Evolutionary conservation across 2,888 invertebrate genomes (phyloP), one percentile per base, ranked within the genome.

Genomic region (Caradrina kadenii): DNA sequence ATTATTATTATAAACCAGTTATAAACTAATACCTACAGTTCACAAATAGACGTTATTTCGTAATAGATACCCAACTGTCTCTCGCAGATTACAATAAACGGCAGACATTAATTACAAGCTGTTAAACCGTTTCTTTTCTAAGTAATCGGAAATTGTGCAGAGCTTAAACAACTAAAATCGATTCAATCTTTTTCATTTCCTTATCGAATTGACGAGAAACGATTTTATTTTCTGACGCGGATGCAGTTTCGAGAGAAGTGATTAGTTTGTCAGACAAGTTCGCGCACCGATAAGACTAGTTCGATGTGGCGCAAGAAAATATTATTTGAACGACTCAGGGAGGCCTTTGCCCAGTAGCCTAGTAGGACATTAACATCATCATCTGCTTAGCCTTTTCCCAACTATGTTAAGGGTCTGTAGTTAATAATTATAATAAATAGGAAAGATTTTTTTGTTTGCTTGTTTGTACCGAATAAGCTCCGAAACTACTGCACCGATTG

Each of bases 91-190:
- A 35, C 15, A 17, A 53, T 56, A 22, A 68, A 48, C 13, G 77
- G 15, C 2, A 31, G 6, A 53, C 31, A 22, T 53, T 50, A 56
- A 63, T 53, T 52, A 73, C 21, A 39, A 60, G 70, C 53, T 11
- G 22, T 53, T 66, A 2, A 67, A 66, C 55, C 42, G 42, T 68
- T 76, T 69, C 21, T 60, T 56, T 69, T 55, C 26, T 70, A 49
- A 42, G 31, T 69, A 59, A 52, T 63, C 50, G 21, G 45, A 52
- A 19, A 39, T 8, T 59, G 17, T 21, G 22, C 15, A 19, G 15
- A 42, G 35, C 15, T 50, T 15, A 15, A 35, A 48, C 26, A n/a
- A 56, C 15, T 66, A 42, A 49, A 52, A 56, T 58, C 13, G 19
- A 21, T 59, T 61, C 11, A 3, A 61, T 52, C 22, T 61, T 56